Conservation (phyloP, 2,113 vertebrate genomes). For the Gallinago jamesoni region DNA sequence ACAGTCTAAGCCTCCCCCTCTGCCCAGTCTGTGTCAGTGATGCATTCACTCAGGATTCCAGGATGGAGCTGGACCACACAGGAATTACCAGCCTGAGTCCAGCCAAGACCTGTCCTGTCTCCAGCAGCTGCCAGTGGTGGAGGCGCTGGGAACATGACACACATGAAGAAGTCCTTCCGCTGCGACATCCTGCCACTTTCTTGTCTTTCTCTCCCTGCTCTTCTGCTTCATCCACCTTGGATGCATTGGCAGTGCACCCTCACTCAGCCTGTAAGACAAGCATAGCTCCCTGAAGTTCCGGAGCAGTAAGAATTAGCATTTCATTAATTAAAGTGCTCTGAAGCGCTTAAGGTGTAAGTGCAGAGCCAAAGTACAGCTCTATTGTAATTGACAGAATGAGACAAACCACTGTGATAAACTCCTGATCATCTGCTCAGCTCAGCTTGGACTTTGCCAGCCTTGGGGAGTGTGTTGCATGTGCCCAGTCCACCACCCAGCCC, state of each 20-base stretch:
- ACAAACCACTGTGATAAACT: background rate
- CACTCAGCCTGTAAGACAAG: background rate
- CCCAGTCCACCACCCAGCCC: background rate
- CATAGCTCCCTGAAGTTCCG: background rate
- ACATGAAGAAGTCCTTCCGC: background rate
- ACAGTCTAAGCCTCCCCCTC: background rate
- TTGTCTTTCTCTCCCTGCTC: background rate
- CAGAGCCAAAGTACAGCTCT: background rate
- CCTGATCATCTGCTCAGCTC: background rate
- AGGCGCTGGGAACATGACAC: background rate
- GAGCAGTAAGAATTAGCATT: background rate
- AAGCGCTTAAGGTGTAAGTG: background rate
- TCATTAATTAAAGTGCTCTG: background rate
- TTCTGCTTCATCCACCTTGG: background rate
- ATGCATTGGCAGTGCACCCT: background rate
- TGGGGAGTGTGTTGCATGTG: background rate
- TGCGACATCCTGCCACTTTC: background rate
- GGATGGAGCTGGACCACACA: background rate
- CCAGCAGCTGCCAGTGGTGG: accelerated
- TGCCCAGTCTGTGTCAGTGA: background rate
- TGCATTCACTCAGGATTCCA: background rate
- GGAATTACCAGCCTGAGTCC: background rate
- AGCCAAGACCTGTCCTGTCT: background rate
- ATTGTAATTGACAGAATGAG: background rate
- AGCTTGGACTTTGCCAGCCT: background rate